These are phyloP conservation scores for Nasua narica DNA, from an alignment of 2,797 vertebrate genomes.

Conservation along the genomic window DNA sequence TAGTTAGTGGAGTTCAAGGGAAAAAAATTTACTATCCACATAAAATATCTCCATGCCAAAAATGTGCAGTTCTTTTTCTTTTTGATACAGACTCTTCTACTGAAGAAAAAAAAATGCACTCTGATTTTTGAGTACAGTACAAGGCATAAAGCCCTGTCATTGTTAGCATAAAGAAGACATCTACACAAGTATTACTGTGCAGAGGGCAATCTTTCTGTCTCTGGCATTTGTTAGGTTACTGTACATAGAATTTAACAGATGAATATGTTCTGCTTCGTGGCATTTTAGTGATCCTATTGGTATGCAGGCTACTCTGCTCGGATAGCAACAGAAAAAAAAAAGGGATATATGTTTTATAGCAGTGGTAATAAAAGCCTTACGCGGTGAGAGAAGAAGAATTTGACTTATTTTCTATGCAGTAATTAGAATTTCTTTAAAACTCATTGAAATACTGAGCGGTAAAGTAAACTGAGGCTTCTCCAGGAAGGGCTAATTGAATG, in stretches of 20 bases:
- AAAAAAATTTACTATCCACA: conserved; percentile 42
- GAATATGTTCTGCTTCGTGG: conserved; percentile 79
- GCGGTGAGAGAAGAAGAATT: conserved; percentile 77
- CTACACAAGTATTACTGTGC: conserved; percentile 74
- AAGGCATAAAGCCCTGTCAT: conserved; percentile 71
- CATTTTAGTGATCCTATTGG: conserved; percentile 81
- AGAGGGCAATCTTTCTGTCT: conserved; percentile 78
- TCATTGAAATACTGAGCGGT: conserved; percentile 73
- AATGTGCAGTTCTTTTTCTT: conserved; percentile 61
- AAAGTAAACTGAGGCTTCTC: conserved; percentile 72
- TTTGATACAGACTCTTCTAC: conserved; percentile 52
- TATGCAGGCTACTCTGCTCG: conserved; percentile 78
- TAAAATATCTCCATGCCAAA: conserved; percentile 71
- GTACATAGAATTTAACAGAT: conserved; percentile 80
- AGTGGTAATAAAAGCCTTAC: conserved; percentile 79
- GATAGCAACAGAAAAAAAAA: conserved; percentile 78
- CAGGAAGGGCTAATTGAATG: conserved; percentile 17
- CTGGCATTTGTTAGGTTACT: conserved; percentile 81
- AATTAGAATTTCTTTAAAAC: conserved; percentile 82
- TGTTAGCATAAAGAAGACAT: conserved; percentile 81
- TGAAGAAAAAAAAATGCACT: conserved; percentile 48
- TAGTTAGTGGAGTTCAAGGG: conserved; percentile 53
- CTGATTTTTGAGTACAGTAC: conserved; percentile 71
- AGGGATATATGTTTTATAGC: conserved; percentile 76
- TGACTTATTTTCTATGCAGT: conserved; percentile 80